A percentile compares a stretch with the other conserved stretches of the same genome.
These are phyloP conservation scores for Formica aserva DNA, from an alignment of 2,888 invertebrate species.

Conservation along the genomic window DNA sequence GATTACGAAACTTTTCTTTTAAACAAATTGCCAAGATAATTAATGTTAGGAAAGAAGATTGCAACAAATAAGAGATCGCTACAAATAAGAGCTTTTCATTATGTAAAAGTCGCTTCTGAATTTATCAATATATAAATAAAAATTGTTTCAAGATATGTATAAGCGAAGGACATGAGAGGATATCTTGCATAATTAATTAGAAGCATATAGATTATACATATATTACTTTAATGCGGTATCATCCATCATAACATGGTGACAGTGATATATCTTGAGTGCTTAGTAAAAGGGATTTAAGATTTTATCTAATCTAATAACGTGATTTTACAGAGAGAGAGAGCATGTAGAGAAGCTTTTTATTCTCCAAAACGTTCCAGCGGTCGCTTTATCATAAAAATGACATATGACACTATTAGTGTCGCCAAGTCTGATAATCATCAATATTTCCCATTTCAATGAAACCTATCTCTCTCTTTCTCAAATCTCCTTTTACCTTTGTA, in stretches of 20 bases:
- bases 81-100: background rate
- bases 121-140: background rate
- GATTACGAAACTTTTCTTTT: background rate
- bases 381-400: background rate
- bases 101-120: background rate
- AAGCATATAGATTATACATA: background rate
- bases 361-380: background rate
- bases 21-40: background rate
- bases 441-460: background rate
- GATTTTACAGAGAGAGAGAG: background rate
- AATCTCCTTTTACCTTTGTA: background rate
- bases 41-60: background rate
- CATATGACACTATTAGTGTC: background rate
- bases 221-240: conserved; percentile 15
- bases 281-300: conserved; percentile 30
- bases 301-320: conserved; percentile 39
- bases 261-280: conserved; percentile 36
- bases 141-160: background rate
- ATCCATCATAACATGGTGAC: conserved; percentile 38
- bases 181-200: conserved; percentile 42
- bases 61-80: background rate
- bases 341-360: background rate
- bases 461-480: background rate
- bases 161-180: background rate
- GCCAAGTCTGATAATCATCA: background rate